phyloP scores from a whole-genome alignment of 2,797 vertebrate species.

The Neostethus bicornis region DNA sequence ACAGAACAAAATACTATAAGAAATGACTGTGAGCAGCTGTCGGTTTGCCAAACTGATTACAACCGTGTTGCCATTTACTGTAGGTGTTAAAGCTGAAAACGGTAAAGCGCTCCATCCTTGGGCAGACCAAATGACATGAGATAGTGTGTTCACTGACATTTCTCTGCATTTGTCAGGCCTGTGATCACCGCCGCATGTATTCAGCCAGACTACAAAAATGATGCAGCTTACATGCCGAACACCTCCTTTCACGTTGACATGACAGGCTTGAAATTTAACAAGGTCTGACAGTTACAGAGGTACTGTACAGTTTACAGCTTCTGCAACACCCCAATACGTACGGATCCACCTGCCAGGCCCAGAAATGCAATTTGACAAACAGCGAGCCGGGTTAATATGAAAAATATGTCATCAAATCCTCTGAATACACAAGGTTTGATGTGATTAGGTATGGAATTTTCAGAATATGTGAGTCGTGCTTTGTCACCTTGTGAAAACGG shows the following conservation, averaged over 20 bases:
- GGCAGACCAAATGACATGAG: slow-evolving; percentile 35
- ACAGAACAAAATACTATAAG: slow-evolving; percentile 66
- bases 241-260: slow-evolving; percentile 19
- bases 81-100: slow-evolving; percentile 50
- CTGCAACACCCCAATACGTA: background rate
- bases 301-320: background rate
- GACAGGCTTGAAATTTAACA: slow-evolving; percentile 25
- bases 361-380: background rate
- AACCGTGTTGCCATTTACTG: slow-evolving; percentile 47
- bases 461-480: background rate
- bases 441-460: background rate
- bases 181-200: slow-evolving; percentile 41
- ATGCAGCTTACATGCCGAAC: slow-evolving; percentile 17
- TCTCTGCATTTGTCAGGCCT: slow-evolving; percentile 38
- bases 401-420: background rate
- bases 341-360: background rate
- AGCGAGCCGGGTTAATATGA: background rate
- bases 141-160: slow-evolving; percentile 42
- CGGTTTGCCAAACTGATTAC: slow-evolving; percentile 64
- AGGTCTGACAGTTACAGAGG: slow-evolving; percentile 18
- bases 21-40: slow-evolving; percentile 62
- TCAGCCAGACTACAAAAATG: slow-evolving; percentile 16
- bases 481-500: background rate
- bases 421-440: background rate
- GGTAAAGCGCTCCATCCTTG: slow-evolving; percentile 35